phyloP scores from a whole-genome alignment of 2,888 invertebrate species.

The Marronus borbonicus region DNA sequence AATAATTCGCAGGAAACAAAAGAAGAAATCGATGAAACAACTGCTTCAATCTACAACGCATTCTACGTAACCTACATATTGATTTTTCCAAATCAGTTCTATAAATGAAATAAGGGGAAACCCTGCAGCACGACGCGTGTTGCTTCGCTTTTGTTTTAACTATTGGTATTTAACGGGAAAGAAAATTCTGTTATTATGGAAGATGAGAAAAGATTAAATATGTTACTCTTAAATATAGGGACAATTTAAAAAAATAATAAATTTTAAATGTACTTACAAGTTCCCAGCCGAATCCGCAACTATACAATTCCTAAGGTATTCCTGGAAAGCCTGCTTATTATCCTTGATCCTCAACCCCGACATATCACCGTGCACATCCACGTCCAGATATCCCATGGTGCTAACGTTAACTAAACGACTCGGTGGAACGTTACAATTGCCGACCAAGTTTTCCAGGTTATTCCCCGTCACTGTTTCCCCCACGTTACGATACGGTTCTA shows the following conservation, averaged over 20 bases:
- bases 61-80: no score
- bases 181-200: no score
- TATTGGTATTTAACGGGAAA: no score
- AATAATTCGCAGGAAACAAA: no score
- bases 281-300: conserved; percentile 44
- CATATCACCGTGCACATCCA: not conserved
- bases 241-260: not conserved
- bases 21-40: no score
- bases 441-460: conserved; percentile 5
- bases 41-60: no score
- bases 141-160: no score
- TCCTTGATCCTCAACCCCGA: not conserved
- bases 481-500: not conserved
- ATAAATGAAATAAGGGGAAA: no score
- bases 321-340: conserved; percentile 35
- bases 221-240: no score
- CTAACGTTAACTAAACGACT: conserved; percentile 7
- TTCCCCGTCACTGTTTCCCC: conserved; percentile 34
- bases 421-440: not conserved
- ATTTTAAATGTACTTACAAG: conserved; percentile 45
- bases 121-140: no score
- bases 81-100: no score
- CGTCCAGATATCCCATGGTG: conserved; percentile 1
- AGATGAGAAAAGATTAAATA: no score
- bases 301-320: conserved; percentile 39